phyloP scores from a whole-genome alignment of 1,140 invertebrate genomes.

The Uloborus diversus region DNA sequence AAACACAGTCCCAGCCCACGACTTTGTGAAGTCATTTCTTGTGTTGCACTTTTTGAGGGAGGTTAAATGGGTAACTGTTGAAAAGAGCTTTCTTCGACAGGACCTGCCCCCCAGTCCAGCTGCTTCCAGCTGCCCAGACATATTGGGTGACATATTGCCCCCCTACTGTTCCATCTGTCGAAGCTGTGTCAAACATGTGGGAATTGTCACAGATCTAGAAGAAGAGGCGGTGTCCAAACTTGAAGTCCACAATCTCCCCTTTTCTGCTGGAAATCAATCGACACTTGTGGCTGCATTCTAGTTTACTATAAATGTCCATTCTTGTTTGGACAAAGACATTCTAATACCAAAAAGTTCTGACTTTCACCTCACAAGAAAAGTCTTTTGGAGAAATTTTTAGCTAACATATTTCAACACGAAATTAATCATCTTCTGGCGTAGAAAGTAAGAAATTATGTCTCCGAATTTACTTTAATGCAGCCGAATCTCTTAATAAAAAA shows the following conservation, averaged over 20 bases:
- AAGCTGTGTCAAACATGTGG: constrained; percentile 37
- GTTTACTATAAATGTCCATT: neutral
- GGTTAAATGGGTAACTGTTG: neutral
- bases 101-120: neutral
- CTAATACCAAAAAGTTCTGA: neutral
- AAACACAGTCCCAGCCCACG: neutral
- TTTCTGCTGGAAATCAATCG: neutral
- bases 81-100: neutral
- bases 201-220: constrained; percentile 17
- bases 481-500: no score
- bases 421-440: no score
- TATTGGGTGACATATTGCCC: constrained; percentile 46
- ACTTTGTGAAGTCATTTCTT: constrained; percentile 39
- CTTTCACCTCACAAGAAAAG: neutral
- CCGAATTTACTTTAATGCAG: no score
- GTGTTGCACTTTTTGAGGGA: constrained; percentile 25
- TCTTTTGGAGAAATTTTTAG: neutral
- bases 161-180: constrained; percentile 41
- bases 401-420: no score
- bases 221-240: neutral
- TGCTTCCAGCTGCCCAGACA: neutral
- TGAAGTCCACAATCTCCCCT: no score
- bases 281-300: neutral
- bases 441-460: no score
- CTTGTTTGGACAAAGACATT: no score